Percentiles rank a stretch among this genome's conserved stretches.
These are phyloP conservation scores for Meandrusa payeni DNA, from an alignment of 2,888 invertebrate genomes.

Conservation along the genomic window DNA sequence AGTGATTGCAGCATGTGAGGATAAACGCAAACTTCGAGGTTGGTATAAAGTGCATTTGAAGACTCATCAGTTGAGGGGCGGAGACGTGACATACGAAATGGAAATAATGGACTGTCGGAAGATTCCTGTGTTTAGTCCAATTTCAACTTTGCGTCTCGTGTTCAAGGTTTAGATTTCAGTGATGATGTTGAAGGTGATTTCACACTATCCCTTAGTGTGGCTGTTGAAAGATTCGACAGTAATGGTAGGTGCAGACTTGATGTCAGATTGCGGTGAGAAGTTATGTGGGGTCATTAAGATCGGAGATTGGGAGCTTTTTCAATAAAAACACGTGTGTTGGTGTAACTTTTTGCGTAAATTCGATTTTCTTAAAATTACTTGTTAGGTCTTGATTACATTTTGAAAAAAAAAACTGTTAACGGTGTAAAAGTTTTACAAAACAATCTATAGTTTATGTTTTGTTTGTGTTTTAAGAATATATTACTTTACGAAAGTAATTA, in stretches of 20 bases:
- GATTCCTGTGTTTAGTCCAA: background rate
- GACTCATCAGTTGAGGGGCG: conserved; percentile 30
- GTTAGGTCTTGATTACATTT: conserved; percentile 3
- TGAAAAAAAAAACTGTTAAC: too few species aligned
- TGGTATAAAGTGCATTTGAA: conserved; percentile 3
- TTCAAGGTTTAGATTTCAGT: conserved; percentile 16
- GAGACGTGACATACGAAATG: conserved; percentile 42
- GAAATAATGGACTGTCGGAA: conserved; percentile 44
- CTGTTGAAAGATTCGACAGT: conserved; percentile 47
- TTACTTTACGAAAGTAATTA: too few species aligned
- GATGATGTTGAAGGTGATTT: conserved; percentile 31
- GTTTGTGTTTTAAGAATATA: too few species aligned
- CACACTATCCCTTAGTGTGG: conserved; percentile 32
- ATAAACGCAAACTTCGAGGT: conserved; percentile 38
- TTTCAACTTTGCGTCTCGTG: background rate
- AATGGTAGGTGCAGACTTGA: conserved; percentile 44
- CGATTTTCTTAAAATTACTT: conserved; percentile 4
- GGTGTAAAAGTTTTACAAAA: too few species aligned
- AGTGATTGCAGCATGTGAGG: conserved; percentile 2
- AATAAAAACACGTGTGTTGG: conserved; percentile 14
- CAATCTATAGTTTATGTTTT: too few species aligned
- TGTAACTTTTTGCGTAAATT: conserved; percentile 8
- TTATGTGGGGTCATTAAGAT: conserved; percentile 26
- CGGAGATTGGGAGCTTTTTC: conserved; percentile 26
- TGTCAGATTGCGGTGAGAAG: conserved; percentile 26